Base-by-base conservation (phyloP, 2,888 invertebrate genomes). In the Listrodromus nycthemerus region DNA sequence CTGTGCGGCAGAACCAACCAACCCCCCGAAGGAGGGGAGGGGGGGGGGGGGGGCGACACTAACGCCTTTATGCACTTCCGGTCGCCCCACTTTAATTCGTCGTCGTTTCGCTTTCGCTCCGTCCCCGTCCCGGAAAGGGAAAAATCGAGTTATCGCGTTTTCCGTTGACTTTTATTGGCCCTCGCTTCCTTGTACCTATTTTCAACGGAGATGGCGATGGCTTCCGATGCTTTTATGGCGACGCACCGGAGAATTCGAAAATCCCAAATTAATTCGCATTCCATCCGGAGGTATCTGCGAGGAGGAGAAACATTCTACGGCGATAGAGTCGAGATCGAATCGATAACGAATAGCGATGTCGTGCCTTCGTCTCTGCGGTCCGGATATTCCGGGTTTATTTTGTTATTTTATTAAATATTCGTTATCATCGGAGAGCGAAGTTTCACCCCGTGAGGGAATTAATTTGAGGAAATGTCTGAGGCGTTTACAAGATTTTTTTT, bases 81-180 rank as follows among this genome's bases (percentile, higher is more conserved):
- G 73, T 58, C 30, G 73, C 27, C 73, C 73, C 73, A 73, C 61
- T 73, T 73, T 61, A 73, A 73, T 73, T 73, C 73, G 73, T 69
- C 71, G 61, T 61, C 61, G 61, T 61, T 52, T 52, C 50, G 50
- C 50, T 21, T 52, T 30, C 61, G 30, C 37, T 21, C 10, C 19
- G 27, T n/a, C 45, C 16, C 19, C 45, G 16, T 10, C 45, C 73
- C 73, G 58, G 73, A 58, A 73, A 45, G 27, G 45, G 61, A 27
- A 73, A 73, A 61, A 73, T 73, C 73, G 61, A 73, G 73, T 73
- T 61, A 61, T 73, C 73, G 10, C 45, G 33, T 63, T 66, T 71
- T 48, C 19, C 41, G 48, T 70, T 75, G 27, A 55, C 30, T 73
- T 73, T 73, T 45, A 66, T 73, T 55, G 27, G 30, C n/a, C 48